A percentile compares a stretch with the other conserved stretches of the same genome.
phyloP scores from a whole-genome alignment of 2,888 invertebrate genomes.

The Apotomis capreana region DNA sequence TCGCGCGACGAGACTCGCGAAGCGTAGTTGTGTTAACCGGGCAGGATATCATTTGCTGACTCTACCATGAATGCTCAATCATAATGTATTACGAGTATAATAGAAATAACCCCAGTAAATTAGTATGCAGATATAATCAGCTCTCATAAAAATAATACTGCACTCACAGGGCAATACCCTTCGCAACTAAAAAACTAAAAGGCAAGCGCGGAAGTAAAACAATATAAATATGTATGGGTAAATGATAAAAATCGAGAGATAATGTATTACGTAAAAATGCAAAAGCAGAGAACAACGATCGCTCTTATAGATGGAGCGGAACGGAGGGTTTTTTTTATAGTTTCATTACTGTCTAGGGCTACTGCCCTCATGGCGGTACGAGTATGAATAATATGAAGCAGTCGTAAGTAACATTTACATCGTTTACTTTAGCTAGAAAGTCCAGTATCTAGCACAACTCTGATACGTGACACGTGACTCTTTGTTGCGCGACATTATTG shows the following conservation, averaged over 20 bases:
- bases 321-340: constrained; percentile 37
- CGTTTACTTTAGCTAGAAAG: too few species aligned
- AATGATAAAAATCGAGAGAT: constrained; percentile 50
- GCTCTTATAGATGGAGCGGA: constrained; percentile 50
- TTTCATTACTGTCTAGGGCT: too few species aligned
- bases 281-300: constrained; percentile 50
- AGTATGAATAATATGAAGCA: too few species aligned
- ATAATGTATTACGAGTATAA: constrained; percentile 8
- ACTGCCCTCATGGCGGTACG: too few species aligned
- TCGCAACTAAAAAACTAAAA: constrained; percentile 30
- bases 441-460: too few species aligned
- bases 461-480: too few species aligned
- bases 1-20: too few species aligned
- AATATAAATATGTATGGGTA: constrained; percentile 50
- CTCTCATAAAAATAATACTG: constrained; percentile 33
- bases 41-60: neutral
- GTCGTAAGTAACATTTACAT: too few species aligned
- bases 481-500: too few species aligned
- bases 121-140: constrained; percentile 32
- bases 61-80: constrained; percentile 8
- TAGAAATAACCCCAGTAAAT: constrained; percentile 21
- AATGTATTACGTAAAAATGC: constrained; percentile 57
- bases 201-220: constrained; percentile 33
- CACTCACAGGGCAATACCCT: constrained; percentile 23
- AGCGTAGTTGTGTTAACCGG: neutral